A percentile compares a stretch with the other conserved stretches of the same genome.
Conservation (phyloP, 2,797 vertebrate species). For the Myotis findleyi region DNA sequence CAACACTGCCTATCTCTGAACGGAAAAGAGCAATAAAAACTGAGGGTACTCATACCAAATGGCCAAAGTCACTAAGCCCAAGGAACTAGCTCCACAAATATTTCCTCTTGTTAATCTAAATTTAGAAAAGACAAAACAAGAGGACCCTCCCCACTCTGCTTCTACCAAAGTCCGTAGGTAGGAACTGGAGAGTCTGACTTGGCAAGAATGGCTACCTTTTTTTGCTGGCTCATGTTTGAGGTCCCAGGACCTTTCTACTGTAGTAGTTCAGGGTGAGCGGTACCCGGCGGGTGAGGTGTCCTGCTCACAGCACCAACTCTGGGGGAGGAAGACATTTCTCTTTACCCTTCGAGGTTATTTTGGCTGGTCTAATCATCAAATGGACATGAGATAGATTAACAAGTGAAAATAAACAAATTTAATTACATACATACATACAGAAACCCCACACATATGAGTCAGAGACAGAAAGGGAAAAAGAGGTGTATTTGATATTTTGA, state of each 20-base stretch:
- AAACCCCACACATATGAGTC: neutral
- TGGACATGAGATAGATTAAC: neutral
- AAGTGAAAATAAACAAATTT: neutral
- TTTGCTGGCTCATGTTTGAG: neutral
- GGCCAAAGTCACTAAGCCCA: neutral
- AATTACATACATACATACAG: neutral
- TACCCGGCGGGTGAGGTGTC: neutral
- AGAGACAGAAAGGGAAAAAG: neutral
- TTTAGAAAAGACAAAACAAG: neutral
- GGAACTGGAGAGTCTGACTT: neutral
- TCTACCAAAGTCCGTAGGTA: neutral
- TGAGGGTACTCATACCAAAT: neutral
- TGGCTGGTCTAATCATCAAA: neutral
- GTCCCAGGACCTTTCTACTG: neutral
- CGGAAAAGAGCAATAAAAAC: neutral
- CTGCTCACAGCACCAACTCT: neutral
- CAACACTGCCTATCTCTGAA: neutral
- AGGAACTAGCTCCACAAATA: neutral
- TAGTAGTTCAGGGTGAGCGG: neutral
- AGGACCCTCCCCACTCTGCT: neutral
- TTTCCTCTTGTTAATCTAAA: neutral
- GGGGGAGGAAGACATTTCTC: neutral
- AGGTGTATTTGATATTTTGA: neutral
- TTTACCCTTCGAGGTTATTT: neutral
- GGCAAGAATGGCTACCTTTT: neutral